Evolutionary conservation across 2,888 invertebrate species (phyloP).

Genomic region (Drosophila colorata): DNA sequence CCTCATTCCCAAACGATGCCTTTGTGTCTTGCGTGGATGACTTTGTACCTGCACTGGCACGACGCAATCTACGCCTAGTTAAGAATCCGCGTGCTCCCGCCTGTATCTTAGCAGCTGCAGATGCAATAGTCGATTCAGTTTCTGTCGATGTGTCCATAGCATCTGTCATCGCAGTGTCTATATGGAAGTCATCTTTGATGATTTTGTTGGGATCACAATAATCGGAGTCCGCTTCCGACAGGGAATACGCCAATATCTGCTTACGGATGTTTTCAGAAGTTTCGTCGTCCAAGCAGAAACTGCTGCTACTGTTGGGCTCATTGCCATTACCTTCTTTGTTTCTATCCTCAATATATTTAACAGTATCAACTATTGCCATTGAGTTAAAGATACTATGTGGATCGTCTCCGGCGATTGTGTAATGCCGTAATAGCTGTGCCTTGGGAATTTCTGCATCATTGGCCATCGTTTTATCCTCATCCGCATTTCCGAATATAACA

Average conservation of each 20-base stretch:
- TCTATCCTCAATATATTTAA: constrained; percentile 55
- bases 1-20: constrained; percentile 83
- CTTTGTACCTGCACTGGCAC: constrained; percentile 76
- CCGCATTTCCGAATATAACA: constrained; percentile 65
- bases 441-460: constrained; percentile 45
- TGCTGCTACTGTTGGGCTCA: constrained; percentile 44
- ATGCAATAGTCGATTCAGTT: constrained; percentile 84
- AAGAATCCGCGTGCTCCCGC: constrained; percentile 83
- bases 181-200: constrained; percentile 76
- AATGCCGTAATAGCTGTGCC: constrained; percentile 63
- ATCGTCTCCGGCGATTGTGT: constrained; percentile 72
- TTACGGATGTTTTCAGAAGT: constrained; percentile 79
- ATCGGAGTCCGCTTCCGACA: constrained; percentile 84
- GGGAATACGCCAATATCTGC: constrained; percentile 83
- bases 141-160: constrained; percentile 81
- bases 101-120: constrained; percentile 84
- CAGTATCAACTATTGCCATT: constrained; percentile 71
- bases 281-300: constrained; percentile 77
- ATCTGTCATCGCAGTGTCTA: constrained; percentile 81
- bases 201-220: constrained; percentile 69
- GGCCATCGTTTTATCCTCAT: constrained; percentile 13
- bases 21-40: constrained; percentile 70
- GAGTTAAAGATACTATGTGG: constrained; percentile 64
- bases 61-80: constrained; percentile 77
- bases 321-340: constrained; percentile 24